These are phyloP conservation scores for Hesperia comma DNA, from an alignment of 2,888 invertebrate genomes.

Conservation along the genomic window DNA sequence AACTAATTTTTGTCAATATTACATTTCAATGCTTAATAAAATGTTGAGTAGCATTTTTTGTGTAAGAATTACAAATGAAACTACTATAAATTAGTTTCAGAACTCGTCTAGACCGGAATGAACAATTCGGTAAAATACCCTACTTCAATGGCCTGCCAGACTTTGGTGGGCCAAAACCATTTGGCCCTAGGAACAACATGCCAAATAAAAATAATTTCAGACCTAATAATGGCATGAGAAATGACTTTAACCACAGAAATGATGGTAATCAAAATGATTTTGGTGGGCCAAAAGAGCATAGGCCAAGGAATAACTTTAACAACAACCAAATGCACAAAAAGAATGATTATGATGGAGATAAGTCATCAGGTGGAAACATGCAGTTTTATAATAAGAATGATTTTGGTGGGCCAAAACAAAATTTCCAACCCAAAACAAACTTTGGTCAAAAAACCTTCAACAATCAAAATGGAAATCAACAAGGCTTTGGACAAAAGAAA, in stretches of 20 bases:
- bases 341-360: constrained; percentile 70
- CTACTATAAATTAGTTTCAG: constrained; percentile 71
- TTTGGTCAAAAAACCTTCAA: constrained; percentile 71
- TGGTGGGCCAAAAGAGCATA: constrained; percentile 77
- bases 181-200: constrained; percentile 74
- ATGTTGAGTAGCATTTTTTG: no score
- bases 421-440: constrained; percentile 68
- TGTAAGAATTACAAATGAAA: background rate
- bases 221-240: constrained; percentile 77
- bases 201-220: constrained; percentile 75
- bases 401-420: constrained; percentile 79
- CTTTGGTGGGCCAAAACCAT: constrained; percentile 80
- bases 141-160: constrained; percentile 73
- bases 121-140: constrained; percentile 85
- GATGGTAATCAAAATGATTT: constrained; percentile 73
- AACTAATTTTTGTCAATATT: no score
- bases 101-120: constrained; percentile 86
- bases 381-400: constrained; percentile 76
- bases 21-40: no score
- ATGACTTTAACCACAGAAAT: constrained; percentile 69
- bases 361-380: constrained; percentile 67
- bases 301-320: constrained; percentile 74
- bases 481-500: constrained; percentile 69
- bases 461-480: constrained; percentile 66
- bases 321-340: constrained; percentile 68